Conservation (phyloP, 2,797 vertebrate species). For the Aplochiton taeniatus region DNA sequence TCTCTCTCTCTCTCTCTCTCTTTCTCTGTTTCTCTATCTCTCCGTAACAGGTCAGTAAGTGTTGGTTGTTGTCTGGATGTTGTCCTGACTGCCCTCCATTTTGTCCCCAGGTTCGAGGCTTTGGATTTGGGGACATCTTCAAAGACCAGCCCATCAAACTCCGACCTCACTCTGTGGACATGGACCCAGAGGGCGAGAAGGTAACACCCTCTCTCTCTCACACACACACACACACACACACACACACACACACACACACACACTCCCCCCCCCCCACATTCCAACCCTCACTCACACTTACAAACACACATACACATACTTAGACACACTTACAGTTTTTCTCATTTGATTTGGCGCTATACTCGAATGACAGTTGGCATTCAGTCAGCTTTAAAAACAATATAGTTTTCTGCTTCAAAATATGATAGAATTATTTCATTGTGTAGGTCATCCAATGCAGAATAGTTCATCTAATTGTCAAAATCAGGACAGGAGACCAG, state of each 20-base stretch:
- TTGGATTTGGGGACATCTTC: constrained; percentile 98
- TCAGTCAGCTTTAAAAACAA: no score
- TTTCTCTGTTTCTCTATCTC: not conserved
- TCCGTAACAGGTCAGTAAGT: no score
- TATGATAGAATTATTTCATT: no score
- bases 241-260: constrained; percentile 8
- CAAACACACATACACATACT: not conserved
- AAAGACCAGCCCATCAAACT: constrained; percentile 96
- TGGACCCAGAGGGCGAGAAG: constrained; percentile 87
- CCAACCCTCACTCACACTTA: constrained; percentile 3
- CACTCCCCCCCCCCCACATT: constrained; percentile 6
- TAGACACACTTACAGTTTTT: constrained; percentile 15
- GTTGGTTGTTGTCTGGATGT: not conserved
- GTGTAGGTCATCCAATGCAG: not conserved
- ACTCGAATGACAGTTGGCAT: no score
- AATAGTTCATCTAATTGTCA: constrained; percentile 1
- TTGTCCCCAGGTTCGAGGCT: constrained; percentile 74
- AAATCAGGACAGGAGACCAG: no score
- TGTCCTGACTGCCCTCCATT: not conserved
- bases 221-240: constrained; percentile 18
- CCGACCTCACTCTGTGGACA: constrained; percentile 90
- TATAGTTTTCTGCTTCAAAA: no score
- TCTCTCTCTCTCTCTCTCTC: no score
- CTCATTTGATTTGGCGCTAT: no score
- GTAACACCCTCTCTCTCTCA: no score